A percentile compares a stretch with the other conserved stretches of the same genome.
Evolutionary conservation across 2,888 invertebrate genomes (phyloP).

Genomic region (Cybosia mesomella): DNA sequence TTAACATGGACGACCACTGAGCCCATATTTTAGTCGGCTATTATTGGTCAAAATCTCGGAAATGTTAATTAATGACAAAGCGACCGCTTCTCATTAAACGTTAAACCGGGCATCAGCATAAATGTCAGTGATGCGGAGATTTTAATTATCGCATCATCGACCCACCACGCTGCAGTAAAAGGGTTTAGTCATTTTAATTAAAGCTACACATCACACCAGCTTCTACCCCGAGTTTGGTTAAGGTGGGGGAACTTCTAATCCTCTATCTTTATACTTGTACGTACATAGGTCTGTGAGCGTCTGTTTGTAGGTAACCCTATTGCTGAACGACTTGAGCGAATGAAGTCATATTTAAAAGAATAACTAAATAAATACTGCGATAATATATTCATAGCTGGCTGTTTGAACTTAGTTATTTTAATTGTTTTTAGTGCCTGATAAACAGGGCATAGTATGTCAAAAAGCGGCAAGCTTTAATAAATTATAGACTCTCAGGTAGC

Average conservation of each 20-base stretch:
- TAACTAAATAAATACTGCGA: too few species aligned
- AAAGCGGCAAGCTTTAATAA: neutral
- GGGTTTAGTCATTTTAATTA: conserved; percentile 20
- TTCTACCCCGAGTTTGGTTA: conserved; percentile 2
- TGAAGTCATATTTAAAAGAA: too few species aligned
- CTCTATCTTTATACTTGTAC: neutral
- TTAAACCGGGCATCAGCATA: conserved; percentile 78
- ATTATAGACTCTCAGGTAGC: too few species aligned
- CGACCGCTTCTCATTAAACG: conserved; percentile 74
- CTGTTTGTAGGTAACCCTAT: too few species aligned
- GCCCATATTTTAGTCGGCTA: conserved; percentile 29
- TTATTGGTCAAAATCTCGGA: conserved; percentile 56
- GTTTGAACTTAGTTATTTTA: neutral
- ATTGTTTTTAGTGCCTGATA: neutral
- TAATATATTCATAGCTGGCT: too few species aligned
- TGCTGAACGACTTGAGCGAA: too few species aligned
- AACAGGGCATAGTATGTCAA: neutral
- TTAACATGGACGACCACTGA: neutral
- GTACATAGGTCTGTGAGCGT: neutral
- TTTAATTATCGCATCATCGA: conserved; percentile 77
- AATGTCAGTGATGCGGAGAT: conserved; percentile 79
- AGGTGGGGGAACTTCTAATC: conserved; percentile 2
- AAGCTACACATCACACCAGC: neutral
- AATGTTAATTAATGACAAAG: conserved; percentile 76
- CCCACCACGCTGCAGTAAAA: conserved; percentile 69